phyloP scores from a whole-genome alignment of 2,888 invertebrate genomes.

The Agonopterix alstromeriana region DNA sequence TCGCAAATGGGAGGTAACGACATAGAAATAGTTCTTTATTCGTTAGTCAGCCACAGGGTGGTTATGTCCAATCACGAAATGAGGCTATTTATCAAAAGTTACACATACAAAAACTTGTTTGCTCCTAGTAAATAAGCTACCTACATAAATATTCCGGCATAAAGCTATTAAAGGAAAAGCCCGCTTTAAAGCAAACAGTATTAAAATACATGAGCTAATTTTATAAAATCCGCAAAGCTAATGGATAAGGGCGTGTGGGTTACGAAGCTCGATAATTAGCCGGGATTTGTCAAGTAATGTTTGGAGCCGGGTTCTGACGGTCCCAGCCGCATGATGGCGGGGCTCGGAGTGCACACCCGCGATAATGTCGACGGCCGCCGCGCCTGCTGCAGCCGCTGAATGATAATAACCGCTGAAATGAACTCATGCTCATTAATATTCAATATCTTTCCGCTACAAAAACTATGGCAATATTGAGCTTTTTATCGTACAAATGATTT shows the following conservation, averaged over 20 bases:
- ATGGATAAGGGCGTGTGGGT: constrained; percentile 18
- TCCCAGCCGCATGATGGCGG: neutral
- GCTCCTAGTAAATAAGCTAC: too few relatives aligned
- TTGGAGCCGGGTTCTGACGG: constrained; percentile 16
- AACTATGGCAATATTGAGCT: too few relatives aligned
- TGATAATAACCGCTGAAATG: too few relatives aligned
- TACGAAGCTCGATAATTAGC: constrained; percentile 30
- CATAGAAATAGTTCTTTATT: too few relatives aligned
- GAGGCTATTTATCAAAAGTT: neutral
- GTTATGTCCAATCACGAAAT: neutral
- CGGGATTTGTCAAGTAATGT: constrained; percentile 28
- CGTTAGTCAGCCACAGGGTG: too few relatives aligned
- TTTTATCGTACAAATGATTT: too few relatives aligned
- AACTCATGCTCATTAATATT: too few relatives aligned
- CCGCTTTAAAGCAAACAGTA: constrained; percentile 1
- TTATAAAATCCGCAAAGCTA: constrained; percentile 4
- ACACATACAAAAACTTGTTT: neutral
- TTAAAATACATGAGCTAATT: constrained; percentile 3
- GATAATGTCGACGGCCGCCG: neutral
- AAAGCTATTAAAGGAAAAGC: neutral
- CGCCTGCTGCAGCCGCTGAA: too few relatives aligned
- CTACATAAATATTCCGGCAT: too few relatives aligned
- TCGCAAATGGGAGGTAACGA: too few relatives aligned
- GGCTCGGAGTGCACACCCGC: neutral
- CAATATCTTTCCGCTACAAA: too few relatives aligned